Conservation (phyloP, 2,888 invertebrate species). For the Microctonus hyperodae region DNA sequence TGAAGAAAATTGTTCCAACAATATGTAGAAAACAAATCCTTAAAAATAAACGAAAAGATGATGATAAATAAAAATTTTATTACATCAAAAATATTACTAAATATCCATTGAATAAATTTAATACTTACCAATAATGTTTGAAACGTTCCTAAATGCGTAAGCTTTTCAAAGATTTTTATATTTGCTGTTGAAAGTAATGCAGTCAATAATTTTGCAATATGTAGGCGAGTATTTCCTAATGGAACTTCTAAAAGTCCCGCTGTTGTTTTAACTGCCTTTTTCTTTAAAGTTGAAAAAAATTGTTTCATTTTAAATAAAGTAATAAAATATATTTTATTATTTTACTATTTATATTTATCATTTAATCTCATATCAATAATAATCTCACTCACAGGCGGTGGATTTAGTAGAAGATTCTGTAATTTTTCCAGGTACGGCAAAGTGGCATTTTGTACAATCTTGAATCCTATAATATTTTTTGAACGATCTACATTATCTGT, state of each 20-base stretch:
- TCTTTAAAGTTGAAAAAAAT: slow-evolving; percentile 57
- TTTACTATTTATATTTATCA: neutral
- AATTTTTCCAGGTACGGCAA: slow-evolving; percentile 74
- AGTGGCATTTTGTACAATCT: slow-evolving; percentile 68
- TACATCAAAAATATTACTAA: neutral
- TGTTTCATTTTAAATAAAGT: no score
- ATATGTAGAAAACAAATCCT: slow-evolving; percentile 90
- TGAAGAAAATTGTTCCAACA: slow-evolving; percentile 96
- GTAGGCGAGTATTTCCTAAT: slow-evolving; percentile 80
- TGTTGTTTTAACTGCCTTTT: slow-evolving; percentile 73
- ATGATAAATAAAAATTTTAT: slow-evolving; percentile 12
- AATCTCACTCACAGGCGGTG: slow-evolving; percentile 70
- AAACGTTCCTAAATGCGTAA: slow-evolving; percentile 67
- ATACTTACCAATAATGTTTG: slow-evolving; percentile 66
- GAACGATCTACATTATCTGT: slow-evolving; percentile 68
- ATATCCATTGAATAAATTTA: neutral
- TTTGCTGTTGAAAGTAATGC: slow-evolving; percentile 78
- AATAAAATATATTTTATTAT: slow-evolving; percentile 7
- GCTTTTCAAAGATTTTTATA: slow-evolving; percentile 74
- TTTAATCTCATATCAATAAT: neutral
- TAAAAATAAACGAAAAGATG: slow-evolving; percentile 59
- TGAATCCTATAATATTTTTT: slow-evolving; percentile 53
- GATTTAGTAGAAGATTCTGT: slow-evolving; percentile 73
- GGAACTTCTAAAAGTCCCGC: slow-evolving; percentile 77
- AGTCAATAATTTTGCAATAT: slow-evolving; percentile 81